Percentiles rank a stretch among this genome's conserved stretches.
Conservation (phyloP, 1,140 invertebrate species). For the Heliconius eleuchia region DNA sequence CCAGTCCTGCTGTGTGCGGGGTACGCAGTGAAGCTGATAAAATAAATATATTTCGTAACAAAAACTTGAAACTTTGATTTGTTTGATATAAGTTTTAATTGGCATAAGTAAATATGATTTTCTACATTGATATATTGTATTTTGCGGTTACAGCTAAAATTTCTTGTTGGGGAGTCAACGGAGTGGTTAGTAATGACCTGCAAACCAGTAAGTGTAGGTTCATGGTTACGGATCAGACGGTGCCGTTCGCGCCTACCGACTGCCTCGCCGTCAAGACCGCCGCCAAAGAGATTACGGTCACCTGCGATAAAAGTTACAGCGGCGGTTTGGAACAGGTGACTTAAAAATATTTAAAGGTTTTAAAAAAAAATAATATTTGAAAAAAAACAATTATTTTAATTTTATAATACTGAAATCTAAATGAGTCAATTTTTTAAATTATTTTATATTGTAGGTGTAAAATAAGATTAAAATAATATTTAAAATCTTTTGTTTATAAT, state of each 20-base stretch:
- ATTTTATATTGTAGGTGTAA: no score
- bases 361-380: no score
- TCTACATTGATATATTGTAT: background rate
- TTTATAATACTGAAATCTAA: no score
- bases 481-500: no score
- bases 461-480: no score
- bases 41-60: background rate
- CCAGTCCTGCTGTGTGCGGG: no score
- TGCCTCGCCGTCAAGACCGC: constrained; percentile 52
- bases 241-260: constrained; percentile 57
- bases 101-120: background rate
- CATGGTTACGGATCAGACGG: constrained; percentile 64
- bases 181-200: constrained; percentile 47
- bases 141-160: constrained; percentile 54
- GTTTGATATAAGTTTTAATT: background rate
- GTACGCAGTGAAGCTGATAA: background rate
- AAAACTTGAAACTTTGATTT: background rate
- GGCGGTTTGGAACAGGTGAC: constrained; percentile 68
- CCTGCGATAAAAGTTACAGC: constrained; percentile 62
- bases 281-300: constrained; percentile 54
- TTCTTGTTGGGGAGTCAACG: constrained; percentile 68
- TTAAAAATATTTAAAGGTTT: background rate
- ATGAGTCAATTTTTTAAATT: no score
- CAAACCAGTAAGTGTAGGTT: constrained; percentile 59
- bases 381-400: no score